Evolutionary conservation across 2,113 vertebrate genomes (phyloP), one percentile per base, ranked within the genome.

Genomic region (Etheostoma spectabile): DNA sequence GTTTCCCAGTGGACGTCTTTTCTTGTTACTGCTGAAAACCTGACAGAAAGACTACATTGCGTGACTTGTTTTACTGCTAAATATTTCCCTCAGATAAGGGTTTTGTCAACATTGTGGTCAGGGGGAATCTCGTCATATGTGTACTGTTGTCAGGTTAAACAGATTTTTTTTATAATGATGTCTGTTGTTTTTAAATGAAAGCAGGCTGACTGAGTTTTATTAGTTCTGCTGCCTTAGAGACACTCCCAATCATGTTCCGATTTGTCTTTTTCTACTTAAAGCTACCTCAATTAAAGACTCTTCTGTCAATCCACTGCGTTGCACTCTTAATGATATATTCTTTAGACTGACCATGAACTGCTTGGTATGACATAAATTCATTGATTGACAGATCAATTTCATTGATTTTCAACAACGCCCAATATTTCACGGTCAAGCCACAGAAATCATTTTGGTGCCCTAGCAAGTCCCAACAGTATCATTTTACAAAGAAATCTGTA

Each of bases 221-320:
- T 79, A 93, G 92, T 92, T 74, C 48, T 82, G 87, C 89, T 88
- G 86, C 91, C 67, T 79, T 89, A 74, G 79, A 72, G 51, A 75
- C 18, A 51, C 64, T 77, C 16, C 64, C 69, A 92, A 88, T 92
- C 84, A 92, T 78, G 48, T 70, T 81, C 33, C 14, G 51, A 52
- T 24, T 38, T 69, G 55, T 77, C 35, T 77, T 89, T 83, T 88
- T 82, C 75, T 78, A 79, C 87, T 87, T 82, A 53, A 65, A 90
- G 74, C 94, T 95, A 95, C 94, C 94, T 95, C 94, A 95, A 95
- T 91, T 95, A 94, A 96, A 94, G 35, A 78, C 59, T 82, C 22
- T 77, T 79, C n/a, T 85, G 48, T 62, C 55, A 76, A 71, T 49
- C 16, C 35, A 51, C 6, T 24, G 15, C 56, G 22, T 64, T 64